Conservation (phyloP, 2,888 invertebrate genomes). For the Aphidius colemani region DNA sequence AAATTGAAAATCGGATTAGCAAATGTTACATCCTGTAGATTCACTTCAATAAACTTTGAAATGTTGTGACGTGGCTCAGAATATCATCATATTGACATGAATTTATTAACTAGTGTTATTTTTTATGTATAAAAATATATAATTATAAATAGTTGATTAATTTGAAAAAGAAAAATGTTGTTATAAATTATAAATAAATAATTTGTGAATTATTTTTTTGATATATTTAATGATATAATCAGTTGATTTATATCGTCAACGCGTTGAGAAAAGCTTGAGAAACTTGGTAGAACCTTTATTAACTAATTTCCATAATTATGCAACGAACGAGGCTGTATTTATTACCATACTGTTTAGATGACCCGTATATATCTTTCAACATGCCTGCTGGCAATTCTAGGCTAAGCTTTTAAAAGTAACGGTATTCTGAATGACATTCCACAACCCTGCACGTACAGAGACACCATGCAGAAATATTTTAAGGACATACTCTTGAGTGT, state of each 20-base stretch:
- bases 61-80: too few species aligned
- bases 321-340: constrained; percentile 45
- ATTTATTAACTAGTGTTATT: too few species aligned
- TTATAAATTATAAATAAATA: neutral
- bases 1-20: too few species aligned
- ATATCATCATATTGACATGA: too few species aligned
- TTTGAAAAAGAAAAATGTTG: too few species aligned
- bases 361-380: constrained; percentile 36
- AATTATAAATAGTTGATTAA: too few species aligned
- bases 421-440: constrained; percentile 30
- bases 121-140: too few species aligned
- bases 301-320: constrained; percentile 56
- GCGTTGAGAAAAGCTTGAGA: constrained; percentile 29
- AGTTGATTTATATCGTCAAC: too few species aligned
- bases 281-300: constrained; percentile 47
- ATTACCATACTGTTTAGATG: constrained; percentile 51
- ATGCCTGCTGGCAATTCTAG: constrained; percentile 5
- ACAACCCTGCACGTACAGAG: constrained; percentile 27
- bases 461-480: neutral
- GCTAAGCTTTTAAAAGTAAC: neutral
- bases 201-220: constrained; percentile 8
- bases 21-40: too few species aligned
- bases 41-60: too few species aligned
- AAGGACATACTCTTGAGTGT: too few species aligned
- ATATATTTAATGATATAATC: constrained; percentile 13